phyloP scores from a whole-genome alignment of 1,140 invertebrate genomes.

The Hermetia illucens region DNA sequence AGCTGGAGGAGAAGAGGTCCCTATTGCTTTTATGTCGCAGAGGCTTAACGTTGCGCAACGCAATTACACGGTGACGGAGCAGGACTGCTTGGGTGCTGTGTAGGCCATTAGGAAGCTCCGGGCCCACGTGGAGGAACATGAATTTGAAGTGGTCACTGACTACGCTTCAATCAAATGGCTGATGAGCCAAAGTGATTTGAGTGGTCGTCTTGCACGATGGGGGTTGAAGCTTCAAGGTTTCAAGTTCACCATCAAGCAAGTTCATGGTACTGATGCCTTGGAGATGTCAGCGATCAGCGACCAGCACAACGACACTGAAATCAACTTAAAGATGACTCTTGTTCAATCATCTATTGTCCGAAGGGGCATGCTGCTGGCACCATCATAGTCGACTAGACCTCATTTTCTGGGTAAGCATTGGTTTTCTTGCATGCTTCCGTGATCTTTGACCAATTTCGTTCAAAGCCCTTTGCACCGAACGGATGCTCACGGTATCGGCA shows the following conservation, averaged over 20 bases:
- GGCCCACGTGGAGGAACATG: slow-evolving; percentile 25
- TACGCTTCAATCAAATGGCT: slow-evolving; percentile 14
- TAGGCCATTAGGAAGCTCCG: slow-evolving; percentile 29
- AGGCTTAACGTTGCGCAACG: slow-evolving; percentile 8
- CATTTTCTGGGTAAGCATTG: too few species aligned
- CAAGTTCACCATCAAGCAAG: slow-evolving; percentile 11
- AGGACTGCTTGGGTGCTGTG: slow-evolving; percentile 31
- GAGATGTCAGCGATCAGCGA: too few species aligned
- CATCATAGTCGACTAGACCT: too few species aligned
- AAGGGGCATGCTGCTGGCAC: too few species aligned
- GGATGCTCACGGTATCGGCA: too few species aligned
- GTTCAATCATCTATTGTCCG: too few species aligned
- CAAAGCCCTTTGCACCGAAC: too few species aligned
- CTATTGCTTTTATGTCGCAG: slow-evolving; percentile 8
- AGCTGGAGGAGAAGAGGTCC: slow-evolving; percentile 1
- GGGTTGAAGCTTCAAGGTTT: slow-evolving; percentile 12
- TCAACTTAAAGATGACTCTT: too few species aligned
- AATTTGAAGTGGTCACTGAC: slow-evolving; percentile 27
- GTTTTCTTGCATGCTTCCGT: too few species aligned
- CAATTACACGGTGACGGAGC: slow-evolving; percentile 20
- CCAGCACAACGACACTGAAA: too few species aligned
- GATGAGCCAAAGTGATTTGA: slow-evolving; percentile 13
- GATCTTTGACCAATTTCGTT: too few species aligned
- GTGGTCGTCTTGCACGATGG: slow-evolving; percentile 20
- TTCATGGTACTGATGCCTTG: too few species aligned